Evolutionary conservation across 2,888 invertebrate genomes (phyloP).

Genomic region (Parnassius orleans): DNA sequence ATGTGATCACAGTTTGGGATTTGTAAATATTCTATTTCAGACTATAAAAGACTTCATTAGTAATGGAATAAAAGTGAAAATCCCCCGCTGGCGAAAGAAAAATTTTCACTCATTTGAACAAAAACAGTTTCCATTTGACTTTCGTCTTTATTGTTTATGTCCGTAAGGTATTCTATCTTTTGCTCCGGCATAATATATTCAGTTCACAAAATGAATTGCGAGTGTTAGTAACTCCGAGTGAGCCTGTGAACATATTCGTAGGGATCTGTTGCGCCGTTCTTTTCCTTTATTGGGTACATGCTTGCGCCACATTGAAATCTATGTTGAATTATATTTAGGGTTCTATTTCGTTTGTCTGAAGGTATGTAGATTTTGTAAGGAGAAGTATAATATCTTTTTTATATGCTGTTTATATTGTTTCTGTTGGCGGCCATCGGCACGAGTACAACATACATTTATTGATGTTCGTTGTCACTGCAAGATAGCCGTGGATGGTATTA

Average conservation of each 20-base stretch:
- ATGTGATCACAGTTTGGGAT: conserved; percentile 72
- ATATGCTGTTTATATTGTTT: conserved; percentile 61
- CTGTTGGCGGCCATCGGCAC: conserved; percentile 50
- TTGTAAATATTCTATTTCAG: conserved; percentile 52
- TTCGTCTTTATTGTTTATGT: conserved; percentile 50
- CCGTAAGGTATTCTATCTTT: conserved; percentile 61
- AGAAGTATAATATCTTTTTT: conserved; percentile 61
- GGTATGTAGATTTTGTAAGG: conserved; percentile 49
- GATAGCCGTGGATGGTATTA: conserved; percentile 47
- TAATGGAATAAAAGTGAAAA: conserved; percentile 49
- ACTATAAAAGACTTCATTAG: conserved; percentile 43
- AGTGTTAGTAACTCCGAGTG: conserved; percentile 79
- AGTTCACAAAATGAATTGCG: conserved; percentile 80
- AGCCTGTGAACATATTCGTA: conserved; percentile 78
- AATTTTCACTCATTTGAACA: conserved; percentile 63
- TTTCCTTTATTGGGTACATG: conserved; percentile 67
- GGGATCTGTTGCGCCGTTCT: conserved; percentile 76
- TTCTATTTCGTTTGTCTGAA: conserved; percentile 54
- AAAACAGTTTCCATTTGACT: conserved; percentile 51
- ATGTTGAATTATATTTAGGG: conserved; percentile 56
- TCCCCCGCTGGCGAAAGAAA: conserved; percentile 39
- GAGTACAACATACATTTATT: conserved; percentile 50
- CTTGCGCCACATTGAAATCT: conserved; percentile 56
- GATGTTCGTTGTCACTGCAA: conserved; percentile 52
- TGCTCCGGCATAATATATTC: conserved; percentile 71